A percentile compares a stretch with the other conserved stretches of the same genome.
phyloP scores from a whole-genome alignment of 2,888 invertebrate genomes.

The Tipula lateralis region DNA sequence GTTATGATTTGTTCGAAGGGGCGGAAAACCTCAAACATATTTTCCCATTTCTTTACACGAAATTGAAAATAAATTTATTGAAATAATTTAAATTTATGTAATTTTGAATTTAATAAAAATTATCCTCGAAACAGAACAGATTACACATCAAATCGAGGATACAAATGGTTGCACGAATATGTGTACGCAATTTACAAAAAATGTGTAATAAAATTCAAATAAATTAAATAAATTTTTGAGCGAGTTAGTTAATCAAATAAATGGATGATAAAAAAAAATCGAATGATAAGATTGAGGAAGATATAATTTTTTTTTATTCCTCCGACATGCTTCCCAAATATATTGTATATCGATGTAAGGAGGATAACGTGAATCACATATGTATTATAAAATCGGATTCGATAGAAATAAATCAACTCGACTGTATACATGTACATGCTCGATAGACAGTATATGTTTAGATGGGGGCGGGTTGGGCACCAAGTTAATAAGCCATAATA shows the following conservation, averaged over 20 bases:
- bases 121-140: not conserved
- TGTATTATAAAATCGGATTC: not conserved
- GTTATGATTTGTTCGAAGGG: no score
- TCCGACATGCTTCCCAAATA: not conserved
- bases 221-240: slow-evolving; percentile 19
- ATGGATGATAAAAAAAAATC: not conserved
- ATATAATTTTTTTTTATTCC: not conserved
- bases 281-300: not conserved
- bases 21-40: not conserved
- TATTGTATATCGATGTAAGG: not conserved
- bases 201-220: not conserved
- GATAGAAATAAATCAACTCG: not conserved
- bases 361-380: not conserved
- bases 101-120: not conserved
- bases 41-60: no score
- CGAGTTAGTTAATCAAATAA: slow-evolving; percentile 13
- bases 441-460: not conserved
- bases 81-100: not conserved
- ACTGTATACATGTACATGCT: not conserved
- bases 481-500: not conserved
- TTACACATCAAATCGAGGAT: not conserved
- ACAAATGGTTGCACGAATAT: no score
- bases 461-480: no score
- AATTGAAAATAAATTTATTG: not conserved
- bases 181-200: not conserved